Conservation (phyloP, 2,888 invertebrate species). For the Cantharis rufa region DNA sequence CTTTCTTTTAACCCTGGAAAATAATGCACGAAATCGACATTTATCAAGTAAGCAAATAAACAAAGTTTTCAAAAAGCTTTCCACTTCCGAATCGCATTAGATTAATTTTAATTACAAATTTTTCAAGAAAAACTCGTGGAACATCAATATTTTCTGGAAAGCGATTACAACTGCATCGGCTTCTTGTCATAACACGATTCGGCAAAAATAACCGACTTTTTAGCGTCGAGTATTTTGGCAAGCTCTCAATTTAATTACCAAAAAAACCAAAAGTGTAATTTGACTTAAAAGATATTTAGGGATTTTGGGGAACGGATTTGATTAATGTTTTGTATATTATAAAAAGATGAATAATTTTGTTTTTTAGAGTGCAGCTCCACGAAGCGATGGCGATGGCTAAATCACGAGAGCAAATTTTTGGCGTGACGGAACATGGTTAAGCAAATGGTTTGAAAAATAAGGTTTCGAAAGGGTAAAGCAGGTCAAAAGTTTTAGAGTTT, state of each 20-base stretch:
- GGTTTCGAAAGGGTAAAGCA: slow-evolving; percentile 19
- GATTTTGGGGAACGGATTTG: not conserved
- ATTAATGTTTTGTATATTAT: not conserved
- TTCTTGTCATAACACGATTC: not conserved
- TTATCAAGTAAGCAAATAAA: not conserved
- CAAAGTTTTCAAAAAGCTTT: not conserved
- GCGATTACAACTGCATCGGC: not conserved
- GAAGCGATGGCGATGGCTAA: not conserved
- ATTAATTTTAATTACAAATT: not conserved
- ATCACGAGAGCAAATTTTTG: not conserved
- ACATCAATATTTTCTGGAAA: not conserved
- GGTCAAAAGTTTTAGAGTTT: slow-evolving; percentile 11
- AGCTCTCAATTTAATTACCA: not conserved
- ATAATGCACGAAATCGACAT: not conserved
- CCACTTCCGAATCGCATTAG: not conserved
- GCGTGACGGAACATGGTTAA: not conserved
- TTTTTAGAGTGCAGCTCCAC: not conserved
- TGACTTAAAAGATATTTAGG: not conserved
- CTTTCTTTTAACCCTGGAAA: not conserved
- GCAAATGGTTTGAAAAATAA: not conserved
- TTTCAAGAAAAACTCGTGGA: not conserved
- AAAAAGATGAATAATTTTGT: not conserved
- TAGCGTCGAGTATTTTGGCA: not conserved
- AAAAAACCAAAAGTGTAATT: not conserved
- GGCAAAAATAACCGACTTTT: not conserved